Evolutionary conservation across 2,797 vertebrate species (phyloP).

Genomic region (Dermochelys coriacea): DNA sequence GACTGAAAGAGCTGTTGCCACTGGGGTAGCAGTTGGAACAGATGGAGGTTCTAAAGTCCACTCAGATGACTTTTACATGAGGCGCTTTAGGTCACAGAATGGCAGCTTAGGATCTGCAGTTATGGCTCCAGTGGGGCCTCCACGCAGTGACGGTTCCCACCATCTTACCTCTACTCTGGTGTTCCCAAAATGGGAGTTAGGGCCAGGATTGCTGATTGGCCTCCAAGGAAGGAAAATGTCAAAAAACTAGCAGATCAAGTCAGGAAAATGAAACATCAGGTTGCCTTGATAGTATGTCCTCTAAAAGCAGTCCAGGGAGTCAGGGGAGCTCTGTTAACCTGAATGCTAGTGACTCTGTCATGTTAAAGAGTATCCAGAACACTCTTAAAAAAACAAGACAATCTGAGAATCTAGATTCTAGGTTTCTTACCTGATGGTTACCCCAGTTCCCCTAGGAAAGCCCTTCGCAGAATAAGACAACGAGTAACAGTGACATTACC

Average conservation of each 20-base stretch:
- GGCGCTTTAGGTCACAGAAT: slow-evolving; percentile 91
- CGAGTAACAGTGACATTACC: slow-evolving; percentile 98
- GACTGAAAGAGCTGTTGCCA: slow-evolving; percentile 90
- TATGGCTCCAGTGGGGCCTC: slow-evolving; percentile 85
- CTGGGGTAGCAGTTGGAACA: slow-evolving; percentile 77
- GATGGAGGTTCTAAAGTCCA: slow-evolving; percentile 89
- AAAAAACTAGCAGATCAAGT: slow-evolving; percentile 84
- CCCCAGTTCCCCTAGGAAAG: slow-evolving; percentile 87
- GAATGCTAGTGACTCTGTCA: slow-evolving; percentile 92
- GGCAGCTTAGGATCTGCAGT: slow-evolving; percentile 87
- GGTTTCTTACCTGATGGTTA: slow-evolving; percentile 90
- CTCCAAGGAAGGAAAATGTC: slow-evolving; percentile 91
- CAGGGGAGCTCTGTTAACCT: slow-evolving; percentile 91
- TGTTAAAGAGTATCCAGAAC: slow-evolving; percentile 95
- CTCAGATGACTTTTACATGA: slow-evolving; percentile 94
- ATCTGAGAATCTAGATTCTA: slow-evolving; percentile 87
- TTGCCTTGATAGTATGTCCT: slow-evolving; percentile 86
- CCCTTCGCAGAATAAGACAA: slow-evolving; percentile 90
- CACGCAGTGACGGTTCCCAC: slow-evolving; percentile 89
- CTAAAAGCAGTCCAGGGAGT: slow-evolving; percentile 86
- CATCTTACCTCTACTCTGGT: slow-evolving; percentile 88
- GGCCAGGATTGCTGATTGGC: slow-evolving; percentile 97
- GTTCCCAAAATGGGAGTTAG: slow-evolving; percentile 98
- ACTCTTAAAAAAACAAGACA: slow-evolving; percentile 90
- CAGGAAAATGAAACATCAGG: slow-evolving; percentile 85